Percentiles rank a stretch among this genome's conserved stretches.
These are phyloP conservation scores for Pelvicachromis taeniatus DNA, from an alignment of 2,113 vertebrate genomes.

Conservation along the genomic window DNA sequence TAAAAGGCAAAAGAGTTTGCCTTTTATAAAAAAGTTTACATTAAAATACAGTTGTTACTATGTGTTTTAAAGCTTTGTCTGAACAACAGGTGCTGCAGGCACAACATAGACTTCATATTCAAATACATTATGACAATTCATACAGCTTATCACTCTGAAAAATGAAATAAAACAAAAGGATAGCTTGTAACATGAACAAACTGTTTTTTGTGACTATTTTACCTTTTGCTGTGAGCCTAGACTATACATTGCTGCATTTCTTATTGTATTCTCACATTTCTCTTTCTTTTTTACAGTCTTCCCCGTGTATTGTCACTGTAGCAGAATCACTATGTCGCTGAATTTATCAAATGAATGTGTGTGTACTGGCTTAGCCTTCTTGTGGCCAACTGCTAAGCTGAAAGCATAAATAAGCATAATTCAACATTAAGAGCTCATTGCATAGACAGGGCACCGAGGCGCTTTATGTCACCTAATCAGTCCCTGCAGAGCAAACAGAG, in stretches of 20 bases:
- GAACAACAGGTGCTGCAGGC: neutral
- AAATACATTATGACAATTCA: neutral
- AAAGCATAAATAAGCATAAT: constrained; percentile 4
- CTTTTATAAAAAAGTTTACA: neutral
- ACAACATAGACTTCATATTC: neutral
- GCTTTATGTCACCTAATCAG: neutral
- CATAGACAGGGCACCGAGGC: neutral
- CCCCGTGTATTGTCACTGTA: neutral
- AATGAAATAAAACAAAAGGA: neutral
- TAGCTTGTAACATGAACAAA: neutral
- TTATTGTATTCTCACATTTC: neutral
- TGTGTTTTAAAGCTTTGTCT: neutral
- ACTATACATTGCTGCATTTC: neutral
- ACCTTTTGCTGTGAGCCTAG: neutral
- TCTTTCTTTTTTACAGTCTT: neutral
- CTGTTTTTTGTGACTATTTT: neutral
- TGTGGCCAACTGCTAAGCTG: neutral
- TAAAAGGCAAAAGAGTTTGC: neutral
- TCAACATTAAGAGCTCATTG: constrained; percentile 23
- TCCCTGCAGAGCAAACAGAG: neutral
- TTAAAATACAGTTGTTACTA: neutral
- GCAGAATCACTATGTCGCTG: neutral
- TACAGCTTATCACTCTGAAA: fast-evolving
- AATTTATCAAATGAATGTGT: neutral
- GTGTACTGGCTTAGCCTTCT: neutral